phyloP scores from a whole-genome alignment of 2,797 vertebrate species.

The Urocyon cinereoargenteus region DNA sequence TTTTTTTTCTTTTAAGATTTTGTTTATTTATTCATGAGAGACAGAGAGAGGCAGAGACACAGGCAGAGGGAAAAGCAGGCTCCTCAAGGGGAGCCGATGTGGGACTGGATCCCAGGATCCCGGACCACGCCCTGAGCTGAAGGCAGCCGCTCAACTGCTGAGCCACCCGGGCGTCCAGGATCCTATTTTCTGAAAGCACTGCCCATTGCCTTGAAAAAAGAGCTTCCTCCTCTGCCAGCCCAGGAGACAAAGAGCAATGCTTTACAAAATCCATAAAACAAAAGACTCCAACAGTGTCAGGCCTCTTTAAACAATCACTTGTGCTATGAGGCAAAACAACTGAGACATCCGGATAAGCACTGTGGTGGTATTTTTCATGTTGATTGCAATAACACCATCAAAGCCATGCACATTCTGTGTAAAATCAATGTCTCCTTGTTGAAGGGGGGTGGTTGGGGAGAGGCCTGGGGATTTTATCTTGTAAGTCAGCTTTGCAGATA shows the following conservation, averaged over 20 bases:
- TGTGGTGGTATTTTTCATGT: constrained; percentile 85
- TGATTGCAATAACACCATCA: constrained; percentile 87
- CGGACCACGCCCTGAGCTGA: too few species aligned
- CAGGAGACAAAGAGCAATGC: constrained; percentile 80
- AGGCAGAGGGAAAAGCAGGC: too few species aligned
- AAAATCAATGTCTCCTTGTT: constrained; percentile 85
- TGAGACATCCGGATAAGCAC: constrained; percentile 79
- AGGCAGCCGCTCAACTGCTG: too few species aligned
- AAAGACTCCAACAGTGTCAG: constrained; percentile 84
- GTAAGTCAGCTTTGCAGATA: constrained; percentile 85
- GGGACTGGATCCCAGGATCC: too few species aligned
- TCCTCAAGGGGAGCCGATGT: too few species aligned
- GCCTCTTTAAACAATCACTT: constrained; percentile 87
- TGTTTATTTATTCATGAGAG: too few species aligned
- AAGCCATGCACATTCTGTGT: constrained; percentile 80
- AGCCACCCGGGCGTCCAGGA: neutral
- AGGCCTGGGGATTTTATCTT: constrained; percentile 84
- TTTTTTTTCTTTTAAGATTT: too few species aligned
- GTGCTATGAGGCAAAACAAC: constrained; percentile 85
- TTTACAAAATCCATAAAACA: constrained; percentile 85
- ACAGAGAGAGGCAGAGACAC: too few species aligned
- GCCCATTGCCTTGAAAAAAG: constrained; percentile 70
- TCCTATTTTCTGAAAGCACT: constrained; percentile 63
- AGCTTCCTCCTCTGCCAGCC: constrained; percentile 72
- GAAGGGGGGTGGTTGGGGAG: constrained; percentile 62